Conservation (phyloP, 92 coral and sea anemone genomes). For the Metridium senile region DNA sequence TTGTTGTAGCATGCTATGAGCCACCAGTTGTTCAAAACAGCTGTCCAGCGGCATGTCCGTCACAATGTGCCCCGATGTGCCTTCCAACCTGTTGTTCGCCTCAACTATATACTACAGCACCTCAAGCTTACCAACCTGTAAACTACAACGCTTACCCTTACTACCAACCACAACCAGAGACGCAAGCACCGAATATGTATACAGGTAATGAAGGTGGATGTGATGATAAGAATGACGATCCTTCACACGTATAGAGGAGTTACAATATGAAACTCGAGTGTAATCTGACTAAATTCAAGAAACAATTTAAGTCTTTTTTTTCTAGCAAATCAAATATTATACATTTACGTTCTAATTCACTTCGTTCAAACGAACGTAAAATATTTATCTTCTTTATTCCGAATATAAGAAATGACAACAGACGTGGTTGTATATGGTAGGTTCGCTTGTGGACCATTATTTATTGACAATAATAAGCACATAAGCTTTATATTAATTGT, state of each 20-base stretch:
- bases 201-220: not conserved
- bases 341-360: too few species aligned
- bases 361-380: too few species aligned
- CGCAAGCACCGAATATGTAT: not conserved
- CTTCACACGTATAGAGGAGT: not conserved
- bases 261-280: not conserved
- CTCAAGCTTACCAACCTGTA: not conserved
- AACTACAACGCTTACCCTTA: not conserved
- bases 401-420: too few species aligned
- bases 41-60: conserved; percentile 32
- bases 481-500: too few species aligned
- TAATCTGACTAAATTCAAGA: not conserved
- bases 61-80: conserved; percentile 27
- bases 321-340: not conserved
- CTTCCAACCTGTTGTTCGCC: conserved; percentile 19
- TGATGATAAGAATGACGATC: too few species aligned
- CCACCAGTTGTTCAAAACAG: conserved; percentile 2
- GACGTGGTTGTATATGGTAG: too few species aligned
- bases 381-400: too few species aligned
- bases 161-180: not conserved
- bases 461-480: too few species aligned
- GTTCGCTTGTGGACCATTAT: too few species aligned
- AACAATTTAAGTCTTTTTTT: not conserved
- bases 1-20: conserved; percentile 51
- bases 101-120: not conserved